Evolutionary conservation across 2,888 invertebrate species (phyloP), one percentile per base, ranked within the genome.

Genomic region (Dryobota labecula): DNA sequence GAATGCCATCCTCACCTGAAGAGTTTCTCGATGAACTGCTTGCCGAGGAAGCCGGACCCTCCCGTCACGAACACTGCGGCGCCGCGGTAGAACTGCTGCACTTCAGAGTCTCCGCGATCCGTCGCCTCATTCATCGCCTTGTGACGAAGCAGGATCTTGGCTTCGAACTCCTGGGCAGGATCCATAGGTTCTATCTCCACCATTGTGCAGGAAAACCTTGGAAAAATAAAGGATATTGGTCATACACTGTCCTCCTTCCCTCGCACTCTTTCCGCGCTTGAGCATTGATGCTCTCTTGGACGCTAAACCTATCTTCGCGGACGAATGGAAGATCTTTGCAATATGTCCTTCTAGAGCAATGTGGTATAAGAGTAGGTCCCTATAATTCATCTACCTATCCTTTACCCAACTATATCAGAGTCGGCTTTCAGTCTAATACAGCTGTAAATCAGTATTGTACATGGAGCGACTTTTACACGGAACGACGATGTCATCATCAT

Each of bases 11-110:
- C n/a, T n/a, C n/a, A n/a, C n/a, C n/a, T n/a, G n/a, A n/a, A n/a
- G n/a, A n/a, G n/a, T n/a, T n/a, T n/a, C n/a, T n/a, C n/a, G n/a
- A n/a, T n/a, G n/a, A n/a, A n/a, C n/a, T n/a, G n/a, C n/a, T n/a
- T n/a, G n/a, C n/a, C n/a, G n/a, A n/a, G n/a, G n/a, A n/a, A n/a
- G n/a, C n/a, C n/a, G n/a, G n/a, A n/a, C n/a, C n/a, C n/a, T n/a
- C n/a, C n/a, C n/a, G 82, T 81, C 5, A 81, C 7, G 13, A 80
- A 72, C 5, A 83, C 58, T 0, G 36, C 30, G 0, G 58, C 18
- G 3, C 30, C 70, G 5, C n/a, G 2, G 49, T 83, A 83, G 53
- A 83, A 83, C 58, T 83, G 72, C 51, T 83, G 82, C 8, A 83
- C 70, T 0, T 72, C 15, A 1, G 82, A 83, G 49, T 79, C 67